phyloP scores from a whole-genome alignment of 2,888 invertebrate species.

The Dusona sp. region DNA sequence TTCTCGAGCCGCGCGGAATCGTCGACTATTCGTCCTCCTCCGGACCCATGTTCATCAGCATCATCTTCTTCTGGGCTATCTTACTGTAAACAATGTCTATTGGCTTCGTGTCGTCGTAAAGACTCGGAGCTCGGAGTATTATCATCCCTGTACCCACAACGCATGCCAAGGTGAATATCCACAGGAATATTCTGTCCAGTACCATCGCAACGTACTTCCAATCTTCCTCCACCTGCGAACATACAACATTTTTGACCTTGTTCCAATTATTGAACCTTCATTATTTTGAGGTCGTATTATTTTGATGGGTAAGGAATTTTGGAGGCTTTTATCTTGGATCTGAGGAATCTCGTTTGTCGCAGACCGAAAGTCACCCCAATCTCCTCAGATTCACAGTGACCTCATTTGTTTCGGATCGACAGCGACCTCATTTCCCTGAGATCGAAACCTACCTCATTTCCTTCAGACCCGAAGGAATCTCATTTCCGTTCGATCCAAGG shows the following conservation, averaged over 20 bases:
- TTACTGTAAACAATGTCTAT: constrained; percentile 96
- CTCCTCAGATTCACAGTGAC: background rate
- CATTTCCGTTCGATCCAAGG: background rate
- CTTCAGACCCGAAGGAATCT: too few species aligned
- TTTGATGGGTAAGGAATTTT: background rate
- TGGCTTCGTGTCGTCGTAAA: constrained; percentile 95
- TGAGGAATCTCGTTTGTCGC: background rate
- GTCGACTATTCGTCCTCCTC: constrained; percentile 87
- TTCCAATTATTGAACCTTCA: background rate
- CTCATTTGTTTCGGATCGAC: background rate
- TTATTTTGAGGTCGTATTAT: background rate
- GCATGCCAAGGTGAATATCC: constrained; percentile 97
- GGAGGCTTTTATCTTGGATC: background rate
- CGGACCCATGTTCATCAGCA: constrained; percentile 94
- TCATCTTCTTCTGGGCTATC: constrained; percentile 95
- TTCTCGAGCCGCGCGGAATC: constrained; percentile 76
- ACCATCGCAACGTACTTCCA: constrained; percentile 99
- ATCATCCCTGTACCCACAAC: constrained; percentile 95
- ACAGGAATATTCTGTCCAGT: constrained; percentile 97
- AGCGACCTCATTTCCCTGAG: background rate
- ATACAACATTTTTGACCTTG: constrained; percentile 3
- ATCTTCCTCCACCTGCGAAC: constrained; percentile 95
- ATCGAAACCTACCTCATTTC: background rate
- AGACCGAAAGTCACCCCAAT: background rate
- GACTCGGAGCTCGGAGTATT: constrained; percentile 95